These are phyloP conservation scores for Lithophane leautieri DNA, from an alignment of 2,888 invertebrate genomes.

Conservation along the genomic window DNA sequence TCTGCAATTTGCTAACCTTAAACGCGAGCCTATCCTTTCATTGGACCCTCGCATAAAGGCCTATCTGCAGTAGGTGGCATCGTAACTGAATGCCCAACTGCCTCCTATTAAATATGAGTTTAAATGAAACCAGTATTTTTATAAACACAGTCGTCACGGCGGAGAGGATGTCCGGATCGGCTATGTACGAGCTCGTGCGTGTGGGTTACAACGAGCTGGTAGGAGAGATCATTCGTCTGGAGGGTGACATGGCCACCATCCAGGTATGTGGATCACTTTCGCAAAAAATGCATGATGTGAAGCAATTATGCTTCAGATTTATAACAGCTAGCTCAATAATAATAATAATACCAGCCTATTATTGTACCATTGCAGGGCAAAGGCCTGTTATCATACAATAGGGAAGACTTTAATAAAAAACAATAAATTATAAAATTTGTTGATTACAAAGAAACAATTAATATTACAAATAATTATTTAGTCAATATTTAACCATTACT, in stretches of 20 bases:
- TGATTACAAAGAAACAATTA: not conserved
- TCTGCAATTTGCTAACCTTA: not conserved
- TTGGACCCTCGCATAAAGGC: not conserved
- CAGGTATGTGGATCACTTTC: conserved; percentile 92
- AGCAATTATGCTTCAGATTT: not conserved
- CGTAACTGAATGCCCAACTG: not conserved
- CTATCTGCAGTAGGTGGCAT: too few relatives aligned
- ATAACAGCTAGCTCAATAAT: not conserved
- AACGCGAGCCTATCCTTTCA: not conserved
- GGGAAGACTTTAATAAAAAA: not conserved
- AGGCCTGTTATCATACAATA: not conserved
- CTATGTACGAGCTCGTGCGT: conserved; percentile 99
- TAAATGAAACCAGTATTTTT: not conserved
- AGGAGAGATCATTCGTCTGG: conserved; percentile 99
- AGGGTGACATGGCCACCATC: conserved; percentile 99
- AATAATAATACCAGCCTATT: not conserved
- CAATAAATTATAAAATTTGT: not conserved
- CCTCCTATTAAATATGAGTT: not conserved
- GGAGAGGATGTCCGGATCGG: conserved; percentile 99
- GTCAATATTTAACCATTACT: not conserved
- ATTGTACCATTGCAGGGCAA: not conserved
- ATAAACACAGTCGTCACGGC: conserved; percentile 97
- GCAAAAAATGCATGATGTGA: not conserved
- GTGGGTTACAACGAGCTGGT: conserved; percentile 99
- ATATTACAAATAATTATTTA: not conserved